Base-by-base conservation (phyloP, 1,140 invertebrate species). In the Microplitis mediator region DNA sequence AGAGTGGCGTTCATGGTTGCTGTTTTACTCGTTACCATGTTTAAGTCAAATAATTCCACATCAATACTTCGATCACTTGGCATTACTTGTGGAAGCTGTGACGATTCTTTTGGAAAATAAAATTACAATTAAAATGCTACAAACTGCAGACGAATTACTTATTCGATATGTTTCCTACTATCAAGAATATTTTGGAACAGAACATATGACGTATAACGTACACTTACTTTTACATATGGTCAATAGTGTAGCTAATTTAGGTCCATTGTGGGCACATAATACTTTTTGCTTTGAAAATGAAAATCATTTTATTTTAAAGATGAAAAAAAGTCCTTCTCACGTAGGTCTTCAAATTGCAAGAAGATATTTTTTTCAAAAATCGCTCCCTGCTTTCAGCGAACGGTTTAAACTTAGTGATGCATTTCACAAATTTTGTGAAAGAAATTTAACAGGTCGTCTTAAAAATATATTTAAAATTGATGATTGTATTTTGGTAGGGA, bases 1-100 rank as follows among this genome's bases (percentile, higher is more conserved):
- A 0, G 67, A 74, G 8, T 74, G 73, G 73, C 23, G 73, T 34
- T 70, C 61, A 0, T 74, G 61, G 61, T 39, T 74, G 2, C 16
- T 74, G 4, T 70, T 34, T n/a, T 70, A 70, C 4, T 36, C 60
- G 1, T 8, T 71, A 5, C 14, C 65, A 5, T 71, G 73, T 62
- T 32, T 71, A 14, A 16, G 32, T 8, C 51, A 51, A 32, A 8
- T 74, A 31, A 5, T 74, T 1, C 50, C 62, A 14, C 5, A 8
- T 1, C 14, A 52, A 35, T 67, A 68, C 54, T 63, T 73, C 3
- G n/a, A 69, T 8, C 72, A 73, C 16, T 54, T 68, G 23, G 16
- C 58, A 9, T 69, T 39, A 6, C 36, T 39, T 8, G 36, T 39
- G 1, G 36, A 39, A 5, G 36, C 36, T 39, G 5, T 39, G 5